Base-by-base conservation (phyloP, 2,888 invertebrate species). In the Gerris lacustris region DNA sequence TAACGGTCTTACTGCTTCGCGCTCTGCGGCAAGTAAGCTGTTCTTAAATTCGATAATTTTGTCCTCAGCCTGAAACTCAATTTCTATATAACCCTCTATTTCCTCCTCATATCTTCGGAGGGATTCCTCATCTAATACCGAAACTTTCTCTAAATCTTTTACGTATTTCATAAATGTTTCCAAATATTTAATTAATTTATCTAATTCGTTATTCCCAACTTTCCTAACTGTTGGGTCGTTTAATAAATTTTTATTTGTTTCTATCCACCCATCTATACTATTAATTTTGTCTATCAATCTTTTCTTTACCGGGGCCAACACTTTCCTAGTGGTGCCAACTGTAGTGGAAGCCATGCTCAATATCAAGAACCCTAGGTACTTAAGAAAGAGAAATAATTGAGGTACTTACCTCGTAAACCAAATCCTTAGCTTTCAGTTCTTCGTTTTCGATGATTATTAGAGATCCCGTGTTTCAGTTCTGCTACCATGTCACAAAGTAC, bases 281-380 rank as follows among this genome's bases (percentile, higher is more conserved):
- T 2, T 2, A 11, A 55, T 15, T 55, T 55, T 9, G 5, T 55
- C 55, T 11, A 55, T 5, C 55, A 55, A 55, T 55, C 55, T 55
- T 15, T 55, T 55, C 55, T 5, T 55, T 55, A 55, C 55, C 2
- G 55, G 55, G 9, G 11, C 55, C 55, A 55, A 55, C 2, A 55
- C 55, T 55, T 15, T 55, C 5, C 55, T 55, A 55, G 55, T 5
- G 9, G 15, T 55, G 15, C 55, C 55, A 11, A 55, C 55, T 9
- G 55, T 55, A 55, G 55, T 55, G 55, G 55, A 55, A 55, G 55
- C 55, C 55, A 55, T 55, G 55, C 55, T 55, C 15, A 55, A 9
- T 55, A 47, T 47, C 47, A 7, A 2, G 9, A 15, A 55, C 55
- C 5, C 55, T 55, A 55, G 55, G 2, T 15, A 55, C 55, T 5